Conservation (phyloP, 1,140 invertebrate genomes). For the Drosophila subobscura region DNA sequence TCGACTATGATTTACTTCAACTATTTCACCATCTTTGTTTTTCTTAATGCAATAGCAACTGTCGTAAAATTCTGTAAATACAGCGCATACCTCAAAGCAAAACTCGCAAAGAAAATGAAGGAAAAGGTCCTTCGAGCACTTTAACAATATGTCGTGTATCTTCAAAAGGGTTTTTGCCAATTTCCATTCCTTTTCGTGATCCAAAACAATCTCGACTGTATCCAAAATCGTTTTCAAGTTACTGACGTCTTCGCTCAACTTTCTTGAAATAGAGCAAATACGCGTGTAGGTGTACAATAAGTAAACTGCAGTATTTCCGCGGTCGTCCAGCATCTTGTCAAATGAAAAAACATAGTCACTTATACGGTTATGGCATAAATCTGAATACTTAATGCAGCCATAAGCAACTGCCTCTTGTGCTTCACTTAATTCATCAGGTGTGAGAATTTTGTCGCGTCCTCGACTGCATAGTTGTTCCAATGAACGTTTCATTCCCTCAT, state of each 20-base stretch:
- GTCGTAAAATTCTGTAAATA: slow-evolving; percentile 99
- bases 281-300: slow-evolving; percentile 97
- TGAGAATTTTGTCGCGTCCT: slow-evolving; percentile 93
- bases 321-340: slow-evolving; percentile 99
- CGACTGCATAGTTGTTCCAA: slow-evolving; percentile 95
- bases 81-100: slow-evolving; percentile 96
- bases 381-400: slow-evolving; percentile 99
- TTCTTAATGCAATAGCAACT: slow-evolving; percentile 99
- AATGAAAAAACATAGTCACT: slow-evolving; percentile 99
- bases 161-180: slow-evolving; percentile 93
- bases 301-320: slow-evolving; percentile 99
- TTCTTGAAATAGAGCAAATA: slow-evolving; percentile 95
- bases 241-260: slow-evolving; percentile 87
- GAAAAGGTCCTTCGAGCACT: slow-evolving; percentile 92
- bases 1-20: slow-evolving; percentile 93
- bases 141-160: slow-evolving; percentile 94
- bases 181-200: slow-evolving; percentile 97
- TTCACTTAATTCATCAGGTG: slow-evolving; percentile 90
- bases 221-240: slow-evolving; percentile 85
- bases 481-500: slow-evolving; percentile 95
- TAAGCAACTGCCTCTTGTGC: slow-evolving; percentile 97
- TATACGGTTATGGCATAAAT: slow-evolving; percentile 96
- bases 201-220: slow-evolving; percentile 85
- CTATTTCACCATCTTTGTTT: slow-evolving; percentile 89
- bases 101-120: slow-evolving; percentile 97